phyloP scores from a whole-genome alignment of 2,113 vertebrate genomes.

The Spizaetus ornatus region DNA sequence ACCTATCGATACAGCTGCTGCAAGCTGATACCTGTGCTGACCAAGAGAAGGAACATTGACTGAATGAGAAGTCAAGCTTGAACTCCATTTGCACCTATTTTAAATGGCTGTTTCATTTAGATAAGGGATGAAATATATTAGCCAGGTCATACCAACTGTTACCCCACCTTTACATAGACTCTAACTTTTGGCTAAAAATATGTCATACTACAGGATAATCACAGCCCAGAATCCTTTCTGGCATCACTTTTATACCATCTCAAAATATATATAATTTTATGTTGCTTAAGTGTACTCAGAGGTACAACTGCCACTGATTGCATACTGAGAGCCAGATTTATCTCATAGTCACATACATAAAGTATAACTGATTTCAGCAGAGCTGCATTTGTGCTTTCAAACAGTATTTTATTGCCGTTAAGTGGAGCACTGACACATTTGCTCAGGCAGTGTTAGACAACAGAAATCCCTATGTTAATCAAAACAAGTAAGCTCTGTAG shows the following conservation, averaged over 20 bases:
- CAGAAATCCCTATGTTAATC: background rate
- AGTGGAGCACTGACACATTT: background rate
- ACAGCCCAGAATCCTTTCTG: background rate
- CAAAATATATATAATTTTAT: background rate
- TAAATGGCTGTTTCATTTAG: background rate
- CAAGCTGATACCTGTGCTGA: background rate
- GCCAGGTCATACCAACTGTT: background rate
- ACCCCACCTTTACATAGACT: background rate
- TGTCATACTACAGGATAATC: background rate
- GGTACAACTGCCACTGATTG: background rate
- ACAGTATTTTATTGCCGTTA: background rate
- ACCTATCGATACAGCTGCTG: background rate
- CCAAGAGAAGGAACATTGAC: background rate
- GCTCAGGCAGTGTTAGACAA: background rate
- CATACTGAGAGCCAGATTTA: background rate
- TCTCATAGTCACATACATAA: background rate
- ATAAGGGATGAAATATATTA: background rate
- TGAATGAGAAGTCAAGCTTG: background rate
- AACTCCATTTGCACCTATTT: background rate
- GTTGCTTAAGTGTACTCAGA: background rate
- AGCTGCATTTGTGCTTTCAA: background rate
- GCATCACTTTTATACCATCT: background rate
- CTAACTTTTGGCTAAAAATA: background rate
- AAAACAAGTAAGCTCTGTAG: slow-evolving; percentile 12
- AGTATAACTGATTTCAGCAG: background rate